Base-by-base conservation (phyloP, 2,888 invertebrate species). In the Cheilosia grossa region DNA sequence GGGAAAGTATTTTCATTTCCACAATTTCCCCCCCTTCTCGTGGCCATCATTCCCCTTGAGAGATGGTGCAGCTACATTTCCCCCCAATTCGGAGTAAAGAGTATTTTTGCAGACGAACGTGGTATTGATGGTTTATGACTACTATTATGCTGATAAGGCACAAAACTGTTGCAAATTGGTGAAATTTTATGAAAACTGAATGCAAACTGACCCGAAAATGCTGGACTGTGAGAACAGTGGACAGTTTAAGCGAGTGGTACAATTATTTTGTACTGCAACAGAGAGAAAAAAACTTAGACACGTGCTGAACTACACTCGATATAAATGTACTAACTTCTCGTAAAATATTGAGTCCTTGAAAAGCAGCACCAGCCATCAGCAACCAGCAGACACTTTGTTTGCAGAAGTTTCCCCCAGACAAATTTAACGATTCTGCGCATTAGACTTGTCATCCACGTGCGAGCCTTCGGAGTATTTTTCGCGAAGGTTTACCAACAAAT, bases 241-340 rank as follows among this genome's bases (percentile, higher is more conserved):
- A 61, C 51, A 67, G 42, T 56, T 37, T 21, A 83, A 70, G 83
- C 80, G 49, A 83, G 40, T 74, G 56, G 27, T 19, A 44, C 33
- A 33, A 59, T 51, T 63, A 58, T 58, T 53, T 69, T 49, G 66
- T 47, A 75, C 70, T 83, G 80, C 74, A 79, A 83, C 78, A 80
- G 59, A 64, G 58, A 51, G 10, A 63, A 69, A 33, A 37, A 70
- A 74, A 83, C 74, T 80, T 70, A 80, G 80, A 75, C 80, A 74
- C 70, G 83, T 83, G 83, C 80, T 33, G 58, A 56, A 69, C 79
- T 79, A 79, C 69, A 79, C 82, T 83, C 63, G 79, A 53, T 63
- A 49, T 27, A 70, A 74, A 80, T 54, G 80, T 75, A 80, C 80
- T 79, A 61, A 83, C 59, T 13, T 70, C 3, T 53, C 17, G 49